These are phyloP conservation scores for Aporrectodea caliginosa DNA, from an alignment of 1,140 invertebrate species.

Conservation along the genomic window DNA sequence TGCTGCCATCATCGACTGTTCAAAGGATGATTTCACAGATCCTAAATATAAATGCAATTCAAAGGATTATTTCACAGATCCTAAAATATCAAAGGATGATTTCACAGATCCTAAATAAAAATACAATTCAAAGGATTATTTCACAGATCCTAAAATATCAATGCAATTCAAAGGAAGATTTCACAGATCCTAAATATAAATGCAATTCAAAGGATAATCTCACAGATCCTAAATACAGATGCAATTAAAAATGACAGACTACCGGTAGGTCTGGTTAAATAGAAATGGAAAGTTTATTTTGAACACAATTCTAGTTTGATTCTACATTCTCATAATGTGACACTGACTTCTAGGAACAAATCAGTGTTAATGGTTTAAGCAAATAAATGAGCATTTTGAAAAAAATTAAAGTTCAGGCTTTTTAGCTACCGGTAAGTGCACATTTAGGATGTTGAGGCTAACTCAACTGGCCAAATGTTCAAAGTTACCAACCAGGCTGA, in stretches of 20 bases:
- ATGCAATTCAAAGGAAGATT: slow-evolving; percentile 11
- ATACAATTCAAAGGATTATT: slow-evolving; percentile 13
- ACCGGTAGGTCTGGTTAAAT: too few relatives aligned
- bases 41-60: slow-evolving; percentile 36
- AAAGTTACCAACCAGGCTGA: slow-evolving; percentile 41
- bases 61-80: too few relatives aligned
- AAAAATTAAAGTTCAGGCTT: too few relatives aligned
- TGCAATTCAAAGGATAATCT: slow-evolving; percentile 10
- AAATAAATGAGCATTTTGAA: too few relatives aligned
- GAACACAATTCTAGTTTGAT: too few relatives aligned
- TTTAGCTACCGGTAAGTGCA: neutral
- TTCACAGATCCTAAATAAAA: slow-evolving; percentile 48
- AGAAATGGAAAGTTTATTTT: too few relatives aligned
- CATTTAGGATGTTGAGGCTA: neutral
- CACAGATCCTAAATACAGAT: slow-evolving; percentile 37
- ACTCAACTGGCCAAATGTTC: neutral
- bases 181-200: slow-evolving; percentile 39
- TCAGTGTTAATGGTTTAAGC: too few relatives aligned
- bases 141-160: too few relatives aligned
- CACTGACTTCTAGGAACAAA: too few relatives aligned
- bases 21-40: slow-evolving; percentile 48
- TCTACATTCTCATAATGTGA: too few relatives aligned
- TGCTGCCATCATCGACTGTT: slow-evolving; percentile 25
- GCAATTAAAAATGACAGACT: slow-evolving; percentile 20
- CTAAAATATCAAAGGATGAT: slow-evolving; percentile 39